Conservation (phyloP, 2,113 vertebrate genomes). For the Anhinga anhinga region DNA sequence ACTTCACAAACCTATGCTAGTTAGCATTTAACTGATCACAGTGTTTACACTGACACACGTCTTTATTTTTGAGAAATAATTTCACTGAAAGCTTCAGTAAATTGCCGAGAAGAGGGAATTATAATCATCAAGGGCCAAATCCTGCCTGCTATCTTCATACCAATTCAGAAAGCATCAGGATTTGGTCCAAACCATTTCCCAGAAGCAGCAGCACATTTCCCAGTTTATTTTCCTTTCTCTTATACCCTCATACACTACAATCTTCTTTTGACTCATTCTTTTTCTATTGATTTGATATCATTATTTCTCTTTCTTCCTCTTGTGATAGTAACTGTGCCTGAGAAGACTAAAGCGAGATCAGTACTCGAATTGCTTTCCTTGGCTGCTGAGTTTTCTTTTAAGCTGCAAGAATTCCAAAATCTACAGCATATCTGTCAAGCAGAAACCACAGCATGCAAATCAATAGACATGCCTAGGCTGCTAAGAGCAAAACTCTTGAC, state of each 20-base stretch:
- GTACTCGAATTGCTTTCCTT: neutral
- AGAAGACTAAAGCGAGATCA: neutral
- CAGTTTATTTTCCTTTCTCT: neutral
- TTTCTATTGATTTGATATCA: slow-evolving; percentile 4
- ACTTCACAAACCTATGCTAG: slow-evolving; percentile 61
- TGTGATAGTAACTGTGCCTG: neutral
- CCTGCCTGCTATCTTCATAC: neutral
- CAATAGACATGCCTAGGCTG: slow-evolving; percentile 39
- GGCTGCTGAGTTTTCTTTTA: slow-evolving; percentile 7
- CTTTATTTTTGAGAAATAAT: slow-evolving; percentile 37
- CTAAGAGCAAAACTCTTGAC: neutral
- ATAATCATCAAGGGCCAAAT: slow-evolving; percentile 4
- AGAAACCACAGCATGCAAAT: slow-evolving; percentile 56
- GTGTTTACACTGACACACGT: slow-evolving; percentile 38
- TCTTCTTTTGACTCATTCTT: neutral
- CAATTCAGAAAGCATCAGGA: neutral
- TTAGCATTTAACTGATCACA: slow-evolving; percentile 68
- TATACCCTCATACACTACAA: neutral
- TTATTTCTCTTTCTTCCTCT: slow-evolving; percentile 28
- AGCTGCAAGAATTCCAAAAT: slow-evolving; percentile 13
- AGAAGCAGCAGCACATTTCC: neutral
- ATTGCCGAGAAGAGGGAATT: neutral
- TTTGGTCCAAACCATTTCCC: neutral
- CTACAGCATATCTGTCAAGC: neutral
- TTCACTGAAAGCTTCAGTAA: slow-evolving; percentile 38